phyloP scores from a whole-genome alignment of 2,797 vertebrate species.

The Dryobates pubescens region DNA sequence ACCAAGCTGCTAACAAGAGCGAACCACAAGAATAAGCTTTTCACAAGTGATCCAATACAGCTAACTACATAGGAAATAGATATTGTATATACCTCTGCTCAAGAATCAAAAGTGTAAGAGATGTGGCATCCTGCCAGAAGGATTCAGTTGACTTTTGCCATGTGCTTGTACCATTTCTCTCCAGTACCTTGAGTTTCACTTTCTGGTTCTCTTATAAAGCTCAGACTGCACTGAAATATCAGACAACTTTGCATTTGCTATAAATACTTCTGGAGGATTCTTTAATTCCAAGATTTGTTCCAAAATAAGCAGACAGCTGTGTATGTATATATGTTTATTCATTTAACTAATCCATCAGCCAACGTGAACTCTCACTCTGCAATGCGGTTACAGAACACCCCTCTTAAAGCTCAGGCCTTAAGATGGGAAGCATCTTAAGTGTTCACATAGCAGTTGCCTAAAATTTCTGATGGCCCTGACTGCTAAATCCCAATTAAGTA shows the following conservation, averaged over 20 bases:
- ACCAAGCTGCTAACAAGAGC: neutral
- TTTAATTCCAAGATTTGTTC: neutral
- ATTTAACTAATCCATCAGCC: neutral
- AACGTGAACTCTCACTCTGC: neutral
- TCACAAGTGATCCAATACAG: neutral
- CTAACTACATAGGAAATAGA: neutral
- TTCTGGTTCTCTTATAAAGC: neutral
- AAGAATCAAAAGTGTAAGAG: neutral
- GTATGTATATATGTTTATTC: accelerated
- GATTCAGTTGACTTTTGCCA: neutral
- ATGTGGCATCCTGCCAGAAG: neutral
- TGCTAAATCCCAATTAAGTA: neutral
- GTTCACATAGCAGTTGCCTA: neutral
- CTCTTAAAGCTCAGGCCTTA: neutral
- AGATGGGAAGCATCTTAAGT: neutral
- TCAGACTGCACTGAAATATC: neutral
- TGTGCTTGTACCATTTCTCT: neutral
- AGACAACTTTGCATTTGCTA: neutral
- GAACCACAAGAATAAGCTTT: neutral
- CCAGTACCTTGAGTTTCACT: neutral
- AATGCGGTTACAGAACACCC: neutral
- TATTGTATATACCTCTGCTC: neutral
- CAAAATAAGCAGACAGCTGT: neutral
- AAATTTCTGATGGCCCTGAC: neutral
- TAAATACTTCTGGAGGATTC: neutral